Conservation (phyloP, 2,888 invertebrate genomes). For the Caenorhabditis sp. region DNA sequence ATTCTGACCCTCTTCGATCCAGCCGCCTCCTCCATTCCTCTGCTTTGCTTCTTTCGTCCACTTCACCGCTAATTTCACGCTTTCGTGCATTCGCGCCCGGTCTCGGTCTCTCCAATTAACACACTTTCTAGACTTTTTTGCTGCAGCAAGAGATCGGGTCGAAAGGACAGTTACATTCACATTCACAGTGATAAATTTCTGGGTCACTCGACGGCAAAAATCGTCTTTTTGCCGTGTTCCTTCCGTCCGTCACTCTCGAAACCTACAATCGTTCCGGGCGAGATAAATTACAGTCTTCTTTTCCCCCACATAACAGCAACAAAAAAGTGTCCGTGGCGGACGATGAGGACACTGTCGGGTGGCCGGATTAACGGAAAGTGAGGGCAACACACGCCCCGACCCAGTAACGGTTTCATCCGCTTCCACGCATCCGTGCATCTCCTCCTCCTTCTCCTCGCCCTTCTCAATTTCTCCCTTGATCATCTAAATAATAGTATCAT, state of each 20-base stretch:
- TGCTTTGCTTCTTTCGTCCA: too few species aligned
- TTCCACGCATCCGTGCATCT: slow-evolving; percentile 43
- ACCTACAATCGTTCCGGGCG: neutral
- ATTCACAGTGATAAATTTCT: slow-evolving; percentile 59
- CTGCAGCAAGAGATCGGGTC: neutral
- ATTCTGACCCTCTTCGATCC: neutral
- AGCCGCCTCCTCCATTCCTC: neutral
- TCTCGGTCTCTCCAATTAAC: slow-evolving; percentile 54
- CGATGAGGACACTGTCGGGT: slow-evolving; percentile 9
- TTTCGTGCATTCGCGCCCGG: slow-evolving; percentile 50
- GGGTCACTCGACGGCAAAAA: slow-evolving; percentile 34
- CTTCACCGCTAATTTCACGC: slow-evolving; percentile 46
- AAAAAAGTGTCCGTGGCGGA: slow-evolving; percentile 43
- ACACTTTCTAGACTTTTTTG: slow-evolving; percentile 18
- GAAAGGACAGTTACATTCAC: slow-evolving; percentile 52
- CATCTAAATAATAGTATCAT: slow-evolving; percentile 41
- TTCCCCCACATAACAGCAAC: slow-evolving; percentile 7
- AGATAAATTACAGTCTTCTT: slow-evolving; percentile 55
- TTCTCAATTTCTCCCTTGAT: neutral
- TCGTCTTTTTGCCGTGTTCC: slow-evolving; percentile 6
- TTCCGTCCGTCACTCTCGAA: slow-evolving; percentile 3
- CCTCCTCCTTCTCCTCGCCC: neutral
- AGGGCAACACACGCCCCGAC: slow-evolving; percentile 42
- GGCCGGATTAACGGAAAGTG: slow-evolving; percentile 45
- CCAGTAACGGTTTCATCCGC: slow-evolving; percentile 59